Percentiles rank a stretch among this genome's conserved stretches.
Conservation (phyloP, 2,113 vertebrate genomes). For the Erpornis zantholeuca region DNA sequence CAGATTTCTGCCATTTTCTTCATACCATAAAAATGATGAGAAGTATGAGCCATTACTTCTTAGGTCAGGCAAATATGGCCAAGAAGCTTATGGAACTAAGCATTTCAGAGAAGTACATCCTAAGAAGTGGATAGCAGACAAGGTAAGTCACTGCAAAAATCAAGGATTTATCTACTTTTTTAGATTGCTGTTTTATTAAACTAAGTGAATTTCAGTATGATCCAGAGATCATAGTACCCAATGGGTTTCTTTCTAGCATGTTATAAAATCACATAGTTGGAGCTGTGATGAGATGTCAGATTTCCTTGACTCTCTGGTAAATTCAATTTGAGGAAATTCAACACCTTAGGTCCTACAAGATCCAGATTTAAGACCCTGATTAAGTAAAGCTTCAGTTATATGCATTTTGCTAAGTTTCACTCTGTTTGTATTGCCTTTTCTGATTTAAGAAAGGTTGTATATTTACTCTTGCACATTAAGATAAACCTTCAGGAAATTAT, state of each 20-base stretch:
- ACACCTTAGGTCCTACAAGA: background rate
- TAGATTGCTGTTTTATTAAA: background rate
- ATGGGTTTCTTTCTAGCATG: background rate
- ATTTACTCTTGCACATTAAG: background rate
- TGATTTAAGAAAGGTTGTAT: background rate
- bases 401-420: background rate
- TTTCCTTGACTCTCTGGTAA: background rate
- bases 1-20: conserved; percentile 83
- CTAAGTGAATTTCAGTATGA: background rate
- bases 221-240: background rate
- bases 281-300: background rate
- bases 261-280: background rate
- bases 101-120: conserved; percentile 75
- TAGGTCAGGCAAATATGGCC: conserved; percentile 65
- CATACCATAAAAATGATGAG: conserved; percentile 60
- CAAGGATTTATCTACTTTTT: background rate
- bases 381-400: background rate
- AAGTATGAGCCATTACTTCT: conserved; percentile 69
- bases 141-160: conserved; percentile 68
- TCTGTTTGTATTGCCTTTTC: background rate
- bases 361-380: background rate
- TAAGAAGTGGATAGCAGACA: conserved; percentile 68
- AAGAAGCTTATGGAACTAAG: conserved; percentile 58
- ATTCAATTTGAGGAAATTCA: background rate
- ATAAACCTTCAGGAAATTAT: background rate